Conservation (phyloP, 2,113 vertebrate genomes). For the Arenaria interpres region DNA sequence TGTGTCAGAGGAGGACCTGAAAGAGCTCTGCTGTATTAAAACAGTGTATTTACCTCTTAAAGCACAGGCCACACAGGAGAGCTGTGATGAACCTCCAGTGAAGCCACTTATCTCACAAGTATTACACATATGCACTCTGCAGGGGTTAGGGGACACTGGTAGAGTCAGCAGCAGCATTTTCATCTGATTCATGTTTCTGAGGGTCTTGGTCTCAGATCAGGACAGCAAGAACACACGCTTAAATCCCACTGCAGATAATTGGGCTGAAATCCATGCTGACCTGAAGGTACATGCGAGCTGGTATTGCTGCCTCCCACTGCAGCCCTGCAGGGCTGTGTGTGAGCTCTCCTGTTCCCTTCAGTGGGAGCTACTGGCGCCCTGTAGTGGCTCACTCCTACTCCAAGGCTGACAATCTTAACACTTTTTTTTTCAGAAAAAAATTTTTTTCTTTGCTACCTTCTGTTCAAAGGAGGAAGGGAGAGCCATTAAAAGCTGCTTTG, state of each 20-base stretch:
- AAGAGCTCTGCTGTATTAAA: neutral
- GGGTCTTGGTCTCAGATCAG: neutral
- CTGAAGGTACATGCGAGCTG: neutral
- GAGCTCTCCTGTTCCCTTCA: neutral
- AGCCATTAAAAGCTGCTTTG: neutral
- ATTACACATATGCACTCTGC: neutral
- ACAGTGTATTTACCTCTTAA: neutral
- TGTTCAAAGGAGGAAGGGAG: neutral
- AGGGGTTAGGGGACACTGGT: neutral
- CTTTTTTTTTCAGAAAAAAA: neutral
- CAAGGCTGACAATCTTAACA: neutral
- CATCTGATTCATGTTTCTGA: neutral
- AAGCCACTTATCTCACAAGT: neutral
- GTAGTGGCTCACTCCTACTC: neutral
- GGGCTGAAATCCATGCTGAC: neutral
- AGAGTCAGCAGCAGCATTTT: neutral
- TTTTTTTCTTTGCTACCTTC: neutral
- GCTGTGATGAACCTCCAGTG: neutral
- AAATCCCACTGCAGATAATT: neutral
- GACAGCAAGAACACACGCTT: neutral
- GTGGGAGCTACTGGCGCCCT: neutral
- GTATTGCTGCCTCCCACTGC: neutral
- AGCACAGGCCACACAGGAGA: neutral
- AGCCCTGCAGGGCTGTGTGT: neutral
- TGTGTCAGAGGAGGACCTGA: neutral